phyloP scores from a whole-genome alignment of 2,797 vertebrate genomes.

The Rhinogobio ventralis region DNA sequence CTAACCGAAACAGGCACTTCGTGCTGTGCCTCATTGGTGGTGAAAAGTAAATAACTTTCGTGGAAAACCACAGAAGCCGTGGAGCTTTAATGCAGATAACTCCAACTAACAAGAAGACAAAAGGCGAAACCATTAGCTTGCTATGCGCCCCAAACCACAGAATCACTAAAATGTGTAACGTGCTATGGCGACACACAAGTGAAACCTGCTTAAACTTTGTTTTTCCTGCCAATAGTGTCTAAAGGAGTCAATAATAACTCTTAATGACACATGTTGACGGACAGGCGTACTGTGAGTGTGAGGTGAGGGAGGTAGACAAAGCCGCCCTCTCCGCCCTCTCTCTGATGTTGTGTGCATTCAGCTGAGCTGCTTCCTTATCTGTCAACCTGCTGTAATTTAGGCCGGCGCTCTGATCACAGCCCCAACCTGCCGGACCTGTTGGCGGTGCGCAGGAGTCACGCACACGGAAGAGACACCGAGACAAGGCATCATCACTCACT shows the following conservation, averaged over 20 bases:
- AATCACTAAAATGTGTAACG: constrained; percentile 20
- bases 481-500: constrained; percentile 38
- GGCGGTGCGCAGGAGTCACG: constrained; percentile 28
- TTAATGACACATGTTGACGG: constrained; percentile 48
- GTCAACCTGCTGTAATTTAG: constrained; percentile 56
- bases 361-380: constrained; percentile 52
- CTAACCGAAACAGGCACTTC: constrained; percentile 57
- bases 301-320: constrained; percentile 40
- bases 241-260: constrained; percentile 37
- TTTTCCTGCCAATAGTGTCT: constrained; percentile 34
- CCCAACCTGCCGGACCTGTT: constrained; percentile 55
- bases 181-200: constrained; percentile 20
- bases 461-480: constrained; percentile 5
- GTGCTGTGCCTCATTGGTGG: constrained; percentile 58
- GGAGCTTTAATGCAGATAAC: constrained; percentile 9
- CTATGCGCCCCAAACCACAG: neutral
- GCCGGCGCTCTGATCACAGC: constrained; percentile 47
- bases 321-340: constrained; percentile 35
- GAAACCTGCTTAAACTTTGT: constrained; percentile 36
- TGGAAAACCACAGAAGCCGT: constrained; percentile 20
- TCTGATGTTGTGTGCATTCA: constrained; percentile 44
- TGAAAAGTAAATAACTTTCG: constrained; percentile 59
- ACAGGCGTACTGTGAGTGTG: constrained; percentile 36
- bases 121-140: constrained; percentile 5
- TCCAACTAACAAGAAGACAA: constrained; percentile 13